Evolutionary conservation across 2,888 invertebrate species (phyloP), one percentile per base, ranked within the genome.

Genomic region (Cotesia congregata): DNA sequence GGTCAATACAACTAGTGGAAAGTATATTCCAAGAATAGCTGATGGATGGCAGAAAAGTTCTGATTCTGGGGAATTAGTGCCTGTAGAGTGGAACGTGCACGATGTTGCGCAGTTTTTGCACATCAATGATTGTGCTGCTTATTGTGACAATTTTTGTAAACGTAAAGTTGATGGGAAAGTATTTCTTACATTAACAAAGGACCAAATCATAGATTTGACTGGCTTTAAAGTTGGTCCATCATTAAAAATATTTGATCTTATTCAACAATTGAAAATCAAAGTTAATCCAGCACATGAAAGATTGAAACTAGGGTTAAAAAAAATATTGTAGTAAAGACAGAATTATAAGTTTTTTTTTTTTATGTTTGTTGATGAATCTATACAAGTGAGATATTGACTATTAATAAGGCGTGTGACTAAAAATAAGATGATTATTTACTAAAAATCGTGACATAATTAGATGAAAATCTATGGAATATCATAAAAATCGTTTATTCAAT

Each of bases 181-280:
- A 86, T 91, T 98, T 86, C 91, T 98, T 78, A 92, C 93, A 81
- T 91, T 98, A 77, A 94, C 94, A 71, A 97, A 97, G 91, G 97
- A 97, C 88, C 95, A 97, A 90, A 95, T 98, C 80, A 94, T 97
- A 83, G 95, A 95, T 85, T 91, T 97, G 80, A 94, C 97, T 38
- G 95, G 96, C 83, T 97, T 96, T 93, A 98, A 97, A 92, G 97
- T 98, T 77, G 98, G 98, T 1, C 98, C 98, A 6, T 97, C 97
- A 17, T 90, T 98, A 78, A 98, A 98, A 91, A 97, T 98, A 85
- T 95, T 93, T 87, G 97, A 98, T 91, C 92, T 98, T 82, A 96
- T 98, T 86, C 96, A 97, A 86, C 96, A 97, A 88, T 92, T 98
- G 73, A 97, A 96, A 91, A 94, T 94, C 89, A 95, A 96, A 91